phyloP scores from a whole-genome alignment of 1,140 invertebrate species.

The Drosophila pandora region DNA sequence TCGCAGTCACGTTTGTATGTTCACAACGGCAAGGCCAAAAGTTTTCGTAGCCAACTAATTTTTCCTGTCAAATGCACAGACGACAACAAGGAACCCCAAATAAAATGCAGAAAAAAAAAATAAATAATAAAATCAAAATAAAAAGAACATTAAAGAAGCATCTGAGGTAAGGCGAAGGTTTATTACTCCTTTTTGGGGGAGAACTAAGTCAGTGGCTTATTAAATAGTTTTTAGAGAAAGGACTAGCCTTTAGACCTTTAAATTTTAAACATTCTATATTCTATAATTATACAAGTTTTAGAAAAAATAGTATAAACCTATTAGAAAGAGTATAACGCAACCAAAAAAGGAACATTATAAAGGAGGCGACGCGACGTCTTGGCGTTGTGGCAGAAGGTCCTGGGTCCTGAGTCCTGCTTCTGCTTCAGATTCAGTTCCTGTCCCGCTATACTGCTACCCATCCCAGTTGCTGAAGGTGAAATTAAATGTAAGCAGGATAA shows the following conservation, averaged over 20 bases:
- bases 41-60: conserved; percentile 81
- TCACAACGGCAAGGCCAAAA: conserved; percentile 63
- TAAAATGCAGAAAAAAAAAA: conserved; percentile 11
- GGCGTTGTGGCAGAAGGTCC: conserved; percentile 45
- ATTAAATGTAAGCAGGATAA: conserved; percentile 76
- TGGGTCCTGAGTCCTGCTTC: neutral
- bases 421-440: conserved; percentile 17
- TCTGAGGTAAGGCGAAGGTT: neutral
- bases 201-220: neutral
- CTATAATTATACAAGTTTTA: neutral
- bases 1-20: conserved; percentile 18
- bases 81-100: conserved; percentile 61
- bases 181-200: neutral
- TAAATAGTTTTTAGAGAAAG: neutral
- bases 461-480: conserved; percentile 59
- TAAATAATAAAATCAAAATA: conserved; percentile 5
- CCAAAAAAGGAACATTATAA: conserved; percentile 36
- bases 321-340: neutral
- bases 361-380: conserved; percentile 56
- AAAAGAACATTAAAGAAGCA: conserved; percentile 8
- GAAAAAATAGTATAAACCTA: neutral
- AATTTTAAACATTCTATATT: too few relatives aligned
- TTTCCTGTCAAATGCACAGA: conserved; percentile 81
- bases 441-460: neutral
- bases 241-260: too few relatives aligned